Evolutionary conservation across 2,113 vertebrate genomes (phyloP), one percentile per base, ranked within the genome.

Genomic region (Cebidichthys violaceus): DNA sequence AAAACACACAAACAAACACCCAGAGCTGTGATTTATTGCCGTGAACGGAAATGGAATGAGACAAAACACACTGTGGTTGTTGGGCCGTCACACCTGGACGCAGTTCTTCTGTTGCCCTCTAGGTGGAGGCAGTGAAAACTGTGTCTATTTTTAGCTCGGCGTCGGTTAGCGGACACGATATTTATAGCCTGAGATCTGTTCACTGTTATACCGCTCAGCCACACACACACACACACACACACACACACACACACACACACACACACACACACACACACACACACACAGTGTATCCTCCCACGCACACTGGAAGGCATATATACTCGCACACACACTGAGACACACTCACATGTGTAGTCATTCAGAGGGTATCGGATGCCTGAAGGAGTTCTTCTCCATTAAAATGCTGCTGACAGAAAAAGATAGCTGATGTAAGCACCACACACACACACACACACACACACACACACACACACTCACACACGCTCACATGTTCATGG

Each of bases 101-200:
- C 83, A 77, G 54, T 79, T 75, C 68, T 1, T 1, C 18, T 43
- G n/a, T 54, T 10, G 55, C 35, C 78, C 86, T 64, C 37, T 33
- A 80, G 87, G 77, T 9, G 20, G 77, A 59, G 50, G 20, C 24
- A 69, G 20, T 47, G 33, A 4, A 33, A 18, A 6, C 45, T 18
- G 6, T 2, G 22, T 72, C 90, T 92, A 90, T 91, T 91, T 90
- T 80, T 88, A 90, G 77, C 82, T 65, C 65, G 15, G 67, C 60
- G 18, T 76, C 79, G 78, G 72, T 71, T 75, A 59, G 75, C 78
- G 81, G 75, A 41, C 10, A 39, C 37, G 62, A 33, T 91, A 91
- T 92, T 91, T 90, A 82, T 90, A 92, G 85, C 35, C 22, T 9
- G 4, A 57, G 76, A 82, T 87, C 50, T 81, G 72, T 77, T 77